Percentiles rank a stretch among this genome's conserved stretches.
phyloP scores from a whole-genome alignment of 2,113 vertebrate species.

The Osmerus eperlanus region DNA sequence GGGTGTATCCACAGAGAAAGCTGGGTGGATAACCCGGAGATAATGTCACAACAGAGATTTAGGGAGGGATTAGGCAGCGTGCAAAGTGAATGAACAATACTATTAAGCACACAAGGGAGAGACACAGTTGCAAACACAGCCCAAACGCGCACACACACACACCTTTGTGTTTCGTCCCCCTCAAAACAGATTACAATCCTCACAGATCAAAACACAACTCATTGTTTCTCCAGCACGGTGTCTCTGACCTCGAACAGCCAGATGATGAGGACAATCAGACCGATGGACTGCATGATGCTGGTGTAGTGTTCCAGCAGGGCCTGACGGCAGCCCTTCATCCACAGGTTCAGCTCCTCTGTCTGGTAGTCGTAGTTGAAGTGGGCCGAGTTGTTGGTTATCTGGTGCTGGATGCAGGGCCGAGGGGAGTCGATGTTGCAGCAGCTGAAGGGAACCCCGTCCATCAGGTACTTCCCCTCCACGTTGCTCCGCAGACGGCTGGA shows the following conservation, averaged over 20 bases:
- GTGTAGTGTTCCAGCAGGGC: constrained; percentile 81
- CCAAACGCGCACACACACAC: neutral
- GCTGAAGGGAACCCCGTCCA: constrained; percentile 84
- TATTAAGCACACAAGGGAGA: neutral
- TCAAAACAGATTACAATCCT: too few relatives aligned
- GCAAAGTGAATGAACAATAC: constrained; percentile 2
- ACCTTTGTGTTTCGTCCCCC: too few relatives aligned
- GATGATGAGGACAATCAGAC: constrained; percentile 74
- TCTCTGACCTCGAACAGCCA: constrained; percentile 84
- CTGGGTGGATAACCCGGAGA: constrained; percentile 16
- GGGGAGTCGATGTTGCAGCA: constrained; percentile 84
- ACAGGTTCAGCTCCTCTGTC: constrained; percentile 81
- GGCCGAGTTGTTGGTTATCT: constrained; percentile 81
- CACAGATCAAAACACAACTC: too few relatives aligned
- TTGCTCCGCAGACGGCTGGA: constrained; percentile 81
- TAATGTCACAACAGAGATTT: constrained; percentile 32
- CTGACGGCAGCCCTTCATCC: constrained; percentile 79
- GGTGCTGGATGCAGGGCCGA: constrained; percentile 82
- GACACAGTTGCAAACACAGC: neutral
- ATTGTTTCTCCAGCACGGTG: neutral
- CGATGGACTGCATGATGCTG: constrained; percentile 78
- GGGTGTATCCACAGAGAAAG: neutral
- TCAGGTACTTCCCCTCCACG: constrained; percentile 78
- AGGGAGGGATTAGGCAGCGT: constrained; percentile 26
- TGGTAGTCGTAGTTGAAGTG: constrained; percentile 84